Evolutionary conservation across 2,797 vertebrate genomes (phyloP).

Genomic region (Spinibarbus caldwelli): DNA sequence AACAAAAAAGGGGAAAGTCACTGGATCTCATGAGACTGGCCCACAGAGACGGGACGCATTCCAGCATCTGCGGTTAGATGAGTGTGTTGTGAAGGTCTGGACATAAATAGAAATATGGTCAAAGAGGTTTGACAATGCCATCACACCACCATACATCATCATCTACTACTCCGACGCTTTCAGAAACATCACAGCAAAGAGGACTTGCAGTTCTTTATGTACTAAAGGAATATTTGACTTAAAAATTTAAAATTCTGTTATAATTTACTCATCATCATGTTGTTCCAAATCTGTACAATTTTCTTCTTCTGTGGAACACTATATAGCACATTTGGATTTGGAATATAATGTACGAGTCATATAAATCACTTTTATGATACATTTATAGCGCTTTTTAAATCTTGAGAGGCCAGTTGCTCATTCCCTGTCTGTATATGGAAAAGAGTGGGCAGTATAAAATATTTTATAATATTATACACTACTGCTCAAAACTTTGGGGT

Average conservation of each 20-base stretch:
- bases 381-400: neutral
- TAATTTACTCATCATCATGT: neutral
- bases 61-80: neutral
- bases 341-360: neutral
- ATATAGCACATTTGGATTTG: neutral
- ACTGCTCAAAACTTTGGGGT: neutral
- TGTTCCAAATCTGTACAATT: neutral
- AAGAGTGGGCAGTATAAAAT: neutral
- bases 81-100: slow-evolving; percentile 20
- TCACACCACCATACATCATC: slow-evolving; percentile 6
- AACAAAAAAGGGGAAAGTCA: neutral
- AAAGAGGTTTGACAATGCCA: slow-evolving; percentile 19
- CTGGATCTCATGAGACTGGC: neutral
- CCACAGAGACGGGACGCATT: neutral
- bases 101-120: slow-evolving; percentile 36
- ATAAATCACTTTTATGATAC: neutral
- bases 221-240: neutral
- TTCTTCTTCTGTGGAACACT: neutral
- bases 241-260: neutral
- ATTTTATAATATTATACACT: neutral
- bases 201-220: neutral
- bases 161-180: neutral
- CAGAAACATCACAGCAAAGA: neutral
- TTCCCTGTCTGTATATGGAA: neutral
- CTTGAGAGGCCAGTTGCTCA: neutral